These are phyloP conservation scores for Entomyzon cyanotis DNA, from an alignment of 2,113 vertebrate genomes.

Conservation along the genomic window DNA sequence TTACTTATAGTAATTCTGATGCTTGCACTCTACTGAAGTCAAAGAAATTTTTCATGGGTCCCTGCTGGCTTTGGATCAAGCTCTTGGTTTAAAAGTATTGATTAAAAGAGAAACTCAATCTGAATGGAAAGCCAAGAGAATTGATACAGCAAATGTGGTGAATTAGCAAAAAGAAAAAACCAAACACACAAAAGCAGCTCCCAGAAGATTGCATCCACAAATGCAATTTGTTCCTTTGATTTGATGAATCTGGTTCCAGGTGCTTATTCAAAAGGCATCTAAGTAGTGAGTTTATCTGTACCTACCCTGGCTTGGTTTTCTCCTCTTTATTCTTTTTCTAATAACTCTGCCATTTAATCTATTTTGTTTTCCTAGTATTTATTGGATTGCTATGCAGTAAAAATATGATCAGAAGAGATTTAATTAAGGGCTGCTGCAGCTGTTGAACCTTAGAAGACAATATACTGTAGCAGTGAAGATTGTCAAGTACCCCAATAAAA, in stretches of 20 bases:
- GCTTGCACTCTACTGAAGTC: neutral
- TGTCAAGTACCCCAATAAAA: neutral
- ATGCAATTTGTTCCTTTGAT: constrained; percentile 19
- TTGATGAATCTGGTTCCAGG: neutral
- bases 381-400: neutral
- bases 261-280: neutral
- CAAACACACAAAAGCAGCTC: neutral
- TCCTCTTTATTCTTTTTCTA: neutral
- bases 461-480: neutral
- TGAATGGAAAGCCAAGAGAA: constrained; percentile 36
- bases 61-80: constrained; percentile 30
- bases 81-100: constrained; percentile 42
- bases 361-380: neutral
- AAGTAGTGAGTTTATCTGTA: neutral
- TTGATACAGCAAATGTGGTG: neutral
- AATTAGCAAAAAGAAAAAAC: neutral
- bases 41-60: constrained; percentile 30
- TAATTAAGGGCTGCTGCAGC: neutral
- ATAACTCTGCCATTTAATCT: neutral
- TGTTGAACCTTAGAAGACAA: neutral
- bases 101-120: constrained; percentile 41
- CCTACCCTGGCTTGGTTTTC: neutral
- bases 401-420: neutral
- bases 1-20: neutral
- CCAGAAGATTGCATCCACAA: neutral